Percentiles rank a stretch among this genome's conserved stretches.
Conservation (phyloP, 2,113 vertebrate genomes). For the Caloenas nicobarica region DNA sequence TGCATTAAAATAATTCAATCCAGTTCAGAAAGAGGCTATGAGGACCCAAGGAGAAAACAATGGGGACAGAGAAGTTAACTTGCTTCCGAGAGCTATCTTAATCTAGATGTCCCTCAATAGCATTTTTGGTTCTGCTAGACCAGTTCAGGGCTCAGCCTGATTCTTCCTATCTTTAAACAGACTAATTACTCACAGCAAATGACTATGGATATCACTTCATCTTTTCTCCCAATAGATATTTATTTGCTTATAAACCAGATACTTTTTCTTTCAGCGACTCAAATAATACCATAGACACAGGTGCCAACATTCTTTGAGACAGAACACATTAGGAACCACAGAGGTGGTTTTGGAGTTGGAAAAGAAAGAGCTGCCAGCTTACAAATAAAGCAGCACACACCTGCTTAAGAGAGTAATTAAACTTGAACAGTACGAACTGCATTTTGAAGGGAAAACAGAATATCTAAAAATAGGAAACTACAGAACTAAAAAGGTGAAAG, state of each 20-base stretch:
- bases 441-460: not conserved
- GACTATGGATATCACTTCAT: not conserved
- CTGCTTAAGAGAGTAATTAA: not conserved
- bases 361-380: not conserved
- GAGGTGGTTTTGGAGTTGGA: not conserved
- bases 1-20: conserved; percentile 8
- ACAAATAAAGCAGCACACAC: not conserved
- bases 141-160: not conserved
- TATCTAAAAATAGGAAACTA: not conserved
- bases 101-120: not conserved
- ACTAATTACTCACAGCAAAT: not conserved
- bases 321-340: not conserved
- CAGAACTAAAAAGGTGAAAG: not conserved
- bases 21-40: not conserved
- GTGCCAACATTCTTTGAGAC: not conserved
- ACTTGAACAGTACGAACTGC: not conserved
- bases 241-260: not conserved
- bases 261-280: not conserved
- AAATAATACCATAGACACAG: not conserved
- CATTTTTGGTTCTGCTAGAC: not conserved
- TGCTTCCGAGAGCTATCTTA: not conserved
- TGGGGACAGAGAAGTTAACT: not conserved
- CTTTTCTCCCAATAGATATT: not conserved
- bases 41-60: not conserved
- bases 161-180: not conserved